Conservation (phyloP, 2,113 vertebrate species). For the Aphelocoma coerulescens region DNA sequence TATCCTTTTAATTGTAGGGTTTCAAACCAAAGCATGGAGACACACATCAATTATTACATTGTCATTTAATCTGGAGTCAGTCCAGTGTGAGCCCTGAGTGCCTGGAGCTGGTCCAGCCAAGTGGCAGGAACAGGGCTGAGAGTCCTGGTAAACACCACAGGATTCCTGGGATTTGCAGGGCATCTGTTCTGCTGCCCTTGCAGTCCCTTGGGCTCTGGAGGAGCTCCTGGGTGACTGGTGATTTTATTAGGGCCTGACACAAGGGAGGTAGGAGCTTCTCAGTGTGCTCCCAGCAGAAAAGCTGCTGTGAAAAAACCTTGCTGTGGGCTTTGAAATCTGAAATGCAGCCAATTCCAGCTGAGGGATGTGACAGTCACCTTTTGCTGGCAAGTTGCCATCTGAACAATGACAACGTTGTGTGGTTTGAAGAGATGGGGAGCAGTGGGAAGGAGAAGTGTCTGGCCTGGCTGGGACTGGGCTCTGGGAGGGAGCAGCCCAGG, state of each 20-base stretch:
- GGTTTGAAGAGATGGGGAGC: background rate
- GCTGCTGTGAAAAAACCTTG: conserved; percentile 8
- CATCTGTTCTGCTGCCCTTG: conserved; percentile 34
- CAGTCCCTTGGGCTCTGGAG: conserved; percentile 19
- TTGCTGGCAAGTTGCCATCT: background rate
- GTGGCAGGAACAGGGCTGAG: background rate
- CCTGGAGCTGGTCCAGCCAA: background rate
- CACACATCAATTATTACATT: background rate
- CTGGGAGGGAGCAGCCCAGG: background rate
- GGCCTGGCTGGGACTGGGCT: background rate
- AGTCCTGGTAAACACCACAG: conserved; percentile 36
- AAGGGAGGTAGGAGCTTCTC: conserved; percentile 20
- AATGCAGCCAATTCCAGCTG: background rate
- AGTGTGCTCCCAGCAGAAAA: background rate
- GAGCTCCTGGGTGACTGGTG: conserved; percentile 19
- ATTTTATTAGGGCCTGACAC: conserved; percentile 40
- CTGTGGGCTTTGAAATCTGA: conserved; percentile 37
- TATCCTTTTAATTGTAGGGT: conserved; percentile 9
- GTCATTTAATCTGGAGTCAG: conserved; percentile 39
- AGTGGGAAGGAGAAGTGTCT: background rate
- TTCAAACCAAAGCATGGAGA: conserved; percentile 8
- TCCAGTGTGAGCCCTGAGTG: conserved; percentile 5
- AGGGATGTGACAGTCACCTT: background rate
- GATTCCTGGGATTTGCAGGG: conserved; percentile 51
- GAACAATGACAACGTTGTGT: conserved; percentile 42